Evolutionary conservation across 2,797 vertebrate species (phyloP), one percentile per base, ranked within the genome.

Genomic region (Momotus momota): DNA sequence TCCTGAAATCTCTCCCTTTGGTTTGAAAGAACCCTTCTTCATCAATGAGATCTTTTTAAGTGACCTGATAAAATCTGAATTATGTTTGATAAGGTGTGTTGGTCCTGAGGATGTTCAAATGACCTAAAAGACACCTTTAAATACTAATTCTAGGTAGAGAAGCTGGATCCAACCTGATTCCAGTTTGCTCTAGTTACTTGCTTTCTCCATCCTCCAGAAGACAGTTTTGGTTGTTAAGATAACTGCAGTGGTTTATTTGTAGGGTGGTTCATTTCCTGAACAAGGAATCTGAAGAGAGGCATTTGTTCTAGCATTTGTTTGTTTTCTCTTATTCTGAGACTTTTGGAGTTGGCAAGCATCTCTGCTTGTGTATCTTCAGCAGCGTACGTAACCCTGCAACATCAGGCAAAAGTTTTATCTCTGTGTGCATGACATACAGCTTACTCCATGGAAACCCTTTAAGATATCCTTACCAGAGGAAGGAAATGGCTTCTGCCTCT

Each of bases 401-500:
- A 62, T 25, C 60, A 66, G 58, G 72, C 93, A 94, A 43, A 64
- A 90, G 74, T 67, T 49, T 94, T 95, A 96, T 93, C 77, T 81
- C 41, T 92, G 74, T 65, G 81, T 80, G 57, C 61, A 61, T 82
- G 91, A 86, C 83, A 70, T 49, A 90, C n/a, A 52, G 83, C 67
- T 93, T 33, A 49, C 66, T 92, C 51, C 78, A 84, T 85, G 91
- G 93, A 92, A 96, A 92, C 64, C 46, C 31, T 88, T 64, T 57
- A 60, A 87, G 88, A 85, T 92, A 74, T 69, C 91, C 13, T 94
- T 65, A 65, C 31, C 41, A 91, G 88, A 89, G 81, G 78, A 94
- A 96, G 90, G 91, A 96, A 96, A 92, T 55, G 70, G 74, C 38
- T 97, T 9, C 70, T 41, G 46, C 51, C 89, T 88, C 78, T 78